Conservation (phyloP, 2,113 vertebrate species). For the Poicephalus gulielmi region DNA sequence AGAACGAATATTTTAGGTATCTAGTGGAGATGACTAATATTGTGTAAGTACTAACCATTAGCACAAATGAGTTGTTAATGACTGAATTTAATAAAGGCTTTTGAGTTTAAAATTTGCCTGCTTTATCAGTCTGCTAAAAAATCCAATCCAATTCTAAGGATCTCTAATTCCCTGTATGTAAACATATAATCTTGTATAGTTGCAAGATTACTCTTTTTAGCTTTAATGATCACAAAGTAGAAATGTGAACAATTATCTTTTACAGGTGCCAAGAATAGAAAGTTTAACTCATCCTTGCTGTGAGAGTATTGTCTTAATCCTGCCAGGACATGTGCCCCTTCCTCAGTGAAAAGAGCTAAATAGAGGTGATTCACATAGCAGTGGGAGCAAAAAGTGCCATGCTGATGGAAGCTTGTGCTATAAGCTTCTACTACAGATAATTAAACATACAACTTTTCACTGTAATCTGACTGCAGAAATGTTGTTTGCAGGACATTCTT, state of each 20-base stretch:
- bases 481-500: background rate
- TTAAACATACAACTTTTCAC: background rate
- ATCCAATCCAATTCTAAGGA: background rate
- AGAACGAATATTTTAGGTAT: background rate
- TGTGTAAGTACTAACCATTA: background rate
- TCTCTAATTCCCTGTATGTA: background rate
- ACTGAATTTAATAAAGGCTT: conserved; percentile 11
- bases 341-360: background rate
- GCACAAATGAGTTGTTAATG: conserved; percentile 1
- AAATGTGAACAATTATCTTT: background rate
- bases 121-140: background rate
- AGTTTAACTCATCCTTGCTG: background rate
- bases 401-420: background rate
- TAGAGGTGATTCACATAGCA: background rate
- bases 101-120: background rate
- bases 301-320: background rate
- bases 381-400: background rate
- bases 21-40: background rate
- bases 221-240: background rate
- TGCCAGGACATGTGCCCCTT: background rate
- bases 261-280: background rate
- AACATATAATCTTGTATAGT: background rate
- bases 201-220: background rate
- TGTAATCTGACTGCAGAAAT: background rate
- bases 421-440: background rate